These are phyloP conservation scores for Pterophyllum scalare DNA, from an alignment of 2,113 vertebrate genomes.

Conservation along the genomic window DNA sequence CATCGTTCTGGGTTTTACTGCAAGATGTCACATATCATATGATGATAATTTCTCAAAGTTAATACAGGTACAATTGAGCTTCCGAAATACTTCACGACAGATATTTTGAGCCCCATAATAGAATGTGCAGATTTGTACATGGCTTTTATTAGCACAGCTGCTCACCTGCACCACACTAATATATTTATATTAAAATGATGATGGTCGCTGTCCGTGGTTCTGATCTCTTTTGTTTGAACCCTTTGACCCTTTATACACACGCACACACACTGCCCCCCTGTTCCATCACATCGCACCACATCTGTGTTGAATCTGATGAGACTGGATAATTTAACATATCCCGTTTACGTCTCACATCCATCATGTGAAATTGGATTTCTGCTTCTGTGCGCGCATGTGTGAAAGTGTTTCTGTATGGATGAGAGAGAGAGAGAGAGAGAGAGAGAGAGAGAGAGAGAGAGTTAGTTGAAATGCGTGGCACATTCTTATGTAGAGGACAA, in stretches of 20 bases:
- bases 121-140: background rate
- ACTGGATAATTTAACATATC: conserved; percentile 41
- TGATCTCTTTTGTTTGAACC: conserved; percentile 16
- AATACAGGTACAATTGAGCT: no score
- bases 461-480: conserved; percentile 63
- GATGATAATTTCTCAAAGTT: no score
- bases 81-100: no score
- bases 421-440: background rate
- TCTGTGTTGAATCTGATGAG: conserved; percentile 11
- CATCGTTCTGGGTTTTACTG: no score
- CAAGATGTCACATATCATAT: no score
- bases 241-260: background rate
- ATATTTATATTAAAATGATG: background rate
- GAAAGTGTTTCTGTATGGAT: background rate
- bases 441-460: background rate
- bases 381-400: background rate
- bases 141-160: background rate
- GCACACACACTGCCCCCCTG: background rate
- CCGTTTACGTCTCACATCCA: conserved; percentile 22
- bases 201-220: conserved; percentile 36
- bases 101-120: background rate
- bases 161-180: background rate
- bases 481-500: conserved; percentile 59
- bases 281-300: background rate
- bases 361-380: conserved; percentile 30